Evolutionary conservation across 2,113 vertebrate genomes (phyloP).

Genomic region (Abramis brama): DNA sequence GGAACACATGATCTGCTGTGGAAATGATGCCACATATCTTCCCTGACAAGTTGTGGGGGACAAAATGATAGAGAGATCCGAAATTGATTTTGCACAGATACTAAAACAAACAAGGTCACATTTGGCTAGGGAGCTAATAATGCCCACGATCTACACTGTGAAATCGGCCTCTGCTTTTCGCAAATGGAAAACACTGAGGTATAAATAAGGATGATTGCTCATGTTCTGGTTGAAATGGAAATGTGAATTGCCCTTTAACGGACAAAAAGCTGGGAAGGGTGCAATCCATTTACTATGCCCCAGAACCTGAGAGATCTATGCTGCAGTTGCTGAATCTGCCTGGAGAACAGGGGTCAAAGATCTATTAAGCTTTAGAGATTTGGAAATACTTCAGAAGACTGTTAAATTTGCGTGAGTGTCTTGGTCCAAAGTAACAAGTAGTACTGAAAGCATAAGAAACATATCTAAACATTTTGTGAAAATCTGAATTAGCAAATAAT

Average conservation of each 20-base stretch:
- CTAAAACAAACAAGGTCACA: constrained; percentile 64
- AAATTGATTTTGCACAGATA: constrained; percentile 62
- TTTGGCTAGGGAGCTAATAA: constrained; percentile 54
- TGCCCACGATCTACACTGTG: constrained; percentile 38
- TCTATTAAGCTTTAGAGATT: constrained; percentile 8
- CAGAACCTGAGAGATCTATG: constrained; percentile 34
- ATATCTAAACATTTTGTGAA: not conserved
- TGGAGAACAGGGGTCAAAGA: not conserved
- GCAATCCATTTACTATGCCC: constrained; percentile 50
- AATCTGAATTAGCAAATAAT: not conserved
- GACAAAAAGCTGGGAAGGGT: constrained; percentile 48
- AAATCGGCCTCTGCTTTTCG: constrained; percentile 46
- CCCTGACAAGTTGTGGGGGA: constrained; percentile 52
- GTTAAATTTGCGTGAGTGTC: not conserved
- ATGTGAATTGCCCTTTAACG: constrained; percentile 53
- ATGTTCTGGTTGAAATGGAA: constrained; percentile 55
- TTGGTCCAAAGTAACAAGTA: not conserved
- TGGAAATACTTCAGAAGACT: constrained; percentile 1
- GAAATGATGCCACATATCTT: constrained; percentile 54
- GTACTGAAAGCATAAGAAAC: not conserved
- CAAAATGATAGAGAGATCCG: constrained; percentile 53
- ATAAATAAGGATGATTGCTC: constrained; percentile 59
- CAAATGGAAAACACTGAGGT: constrained; percentile 38
- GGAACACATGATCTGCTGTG: constrained; percentile 43
- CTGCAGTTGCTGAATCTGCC: constrained; percentile 1